Evolutionary conservation across 2,888 invertebrate genomes (phyloP), one percentile per base, ranked within the genome.

Genomic region (Synergus itoensis): DNA sequence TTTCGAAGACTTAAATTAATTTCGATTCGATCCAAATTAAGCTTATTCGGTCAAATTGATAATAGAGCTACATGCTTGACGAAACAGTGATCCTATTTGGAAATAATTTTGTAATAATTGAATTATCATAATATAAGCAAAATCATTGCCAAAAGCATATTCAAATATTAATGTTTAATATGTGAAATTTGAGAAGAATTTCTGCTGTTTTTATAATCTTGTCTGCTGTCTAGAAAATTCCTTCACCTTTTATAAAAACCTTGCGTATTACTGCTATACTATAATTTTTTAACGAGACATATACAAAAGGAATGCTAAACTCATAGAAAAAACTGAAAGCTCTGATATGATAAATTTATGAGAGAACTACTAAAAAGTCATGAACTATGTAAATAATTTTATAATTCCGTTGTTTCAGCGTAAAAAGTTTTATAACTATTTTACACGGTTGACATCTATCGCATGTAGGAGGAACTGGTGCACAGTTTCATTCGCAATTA

Each of bases 301-400:
- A 53, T n/a, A 53, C 5, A n/a, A 8, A n/a, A 53, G n/a, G n/a
- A 53, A 53, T 53, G 53, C 53, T 53, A 8, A 36, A 36, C 36
- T 36, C 36, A 7, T 36, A 36, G 5, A 36, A 36, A 36, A 36
- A 36, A 36, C 36, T 36, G 36, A 36, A 36, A 36, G 5, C 53
- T 53, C n/a, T 9, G 9, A 53, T 36, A 53, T 53, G n/a, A 53
- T 67, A 69, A 28, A 28, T 28, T 45, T 53, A 9, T n/a, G 5
- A 8, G 53, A 5, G n/a, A 2, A 48, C 48, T 28, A 69, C 28
- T 69, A 69, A 48, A 48, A 69, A 69, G 65, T 65, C n/a, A n/a
- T 36, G 67, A 48, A 82, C 77, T 80, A 79, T 36, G 64, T 43
- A 76, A 79, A 82, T 77, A 78, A 80, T 82, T 69, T 79, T 77